Percentiles rank a stretch among this genome's conserved stretches.
These are phyloP conservation scores for Cynoglossus semilaevis DNA, from an alignment of 2,113 vertebrate genomes.

Conservation along the genomic window DNA sequence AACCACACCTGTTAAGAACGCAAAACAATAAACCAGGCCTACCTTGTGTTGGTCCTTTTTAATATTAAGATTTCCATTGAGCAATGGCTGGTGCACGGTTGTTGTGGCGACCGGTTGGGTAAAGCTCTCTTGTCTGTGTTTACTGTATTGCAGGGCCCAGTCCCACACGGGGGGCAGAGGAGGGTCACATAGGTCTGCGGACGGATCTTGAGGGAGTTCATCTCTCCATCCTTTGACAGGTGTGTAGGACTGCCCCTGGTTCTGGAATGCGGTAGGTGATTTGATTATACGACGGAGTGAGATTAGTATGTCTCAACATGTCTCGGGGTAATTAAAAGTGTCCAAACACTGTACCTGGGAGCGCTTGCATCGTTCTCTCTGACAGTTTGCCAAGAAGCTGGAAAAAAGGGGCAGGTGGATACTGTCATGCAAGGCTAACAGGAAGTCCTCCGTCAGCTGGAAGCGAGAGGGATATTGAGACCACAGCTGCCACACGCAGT, in stretches of 20 bases:
- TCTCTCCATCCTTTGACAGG: conserved; percentile 77
- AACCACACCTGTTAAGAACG: too few species aligned
- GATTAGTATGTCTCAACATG: too few species aligned
- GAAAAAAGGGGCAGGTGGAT: conserved; percentile 83
- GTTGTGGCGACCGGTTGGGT: conserved; percentile 71
- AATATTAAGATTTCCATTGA: conserved; percentile 72
- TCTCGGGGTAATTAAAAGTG: too few species aligned
- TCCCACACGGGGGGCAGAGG: conserved; percentile 81
- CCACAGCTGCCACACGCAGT: conserved; percentile 91
- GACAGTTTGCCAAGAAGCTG: conserved; percentile 88
- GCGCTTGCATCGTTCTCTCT: conserved; percentile 80
- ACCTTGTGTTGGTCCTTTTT: conserved; percentile 72
- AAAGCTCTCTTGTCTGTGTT: conserved; percentile 76
- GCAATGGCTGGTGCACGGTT: conserved; percentile 26
- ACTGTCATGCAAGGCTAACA: conserved; percentile 89
- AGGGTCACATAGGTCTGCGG: conserved; percentile 37
- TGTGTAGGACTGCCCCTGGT: conserved; percentile 80
- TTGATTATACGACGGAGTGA: neutral
- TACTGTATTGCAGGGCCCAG: conserved; percentile 85
- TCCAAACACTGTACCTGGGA: conserved; percentile 70
- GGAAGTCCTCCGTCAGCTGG: conserved; percentile 86
- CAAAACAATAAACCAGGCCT: neutral
- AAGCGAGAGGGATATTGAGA: conserved; percentile 84
- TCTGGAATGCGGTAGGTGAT: conserved; percentile 52
- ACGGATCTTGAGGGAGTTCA: conserved; percentile 44